These are phyloP conservation scores for Trichacis sp. DNA, from an alignment of 2,888 invertebrate genomes.

Conservation along the genomic window DNA sequence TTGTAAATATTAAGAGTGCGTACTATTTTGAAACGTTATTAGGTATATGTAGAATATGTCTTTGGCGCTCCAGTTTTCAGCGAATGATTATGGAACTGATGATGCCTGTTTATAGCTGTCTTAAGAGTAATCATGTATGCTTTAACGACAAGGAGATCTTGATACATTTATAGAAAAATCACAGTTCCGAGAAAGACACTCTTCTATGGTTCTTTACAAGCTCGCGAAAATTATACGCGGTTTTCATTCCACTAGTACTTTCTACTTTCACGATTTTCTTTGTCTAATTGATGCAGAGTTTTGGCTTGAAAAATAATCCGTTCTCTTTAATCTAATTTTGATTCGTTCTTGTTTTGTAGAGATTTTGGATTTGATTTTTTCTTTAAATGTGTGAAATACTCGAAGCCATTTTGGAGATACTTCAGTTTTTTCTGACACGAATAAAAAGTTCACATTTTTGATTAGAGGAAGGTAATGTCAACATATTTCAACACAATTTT, in stretches of 20 bases:
- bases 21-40: too few species aligned
- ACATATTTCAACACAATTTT: too few species aligned
- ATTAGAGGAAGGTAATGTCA: too few species aligned
- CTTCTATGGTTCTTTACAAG: neutral
- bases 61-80: slow-evolving; percentile 21
- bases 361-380: neutral
- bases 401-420: too few species aligned
- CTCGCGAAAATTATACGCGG: neutral
- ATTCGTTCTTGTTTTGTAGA: neutral
- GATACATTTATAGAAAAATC: slow-evolving; percentile 15
- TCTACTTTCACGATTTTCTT: too few species aligned
- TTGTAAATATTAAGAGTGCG: too few species aligned
- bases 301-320: neutral
- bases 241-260: neutral
- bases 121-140: slow-evolving; percentile 1
- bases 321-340: neutral
- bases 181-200: slow-evolving; percentile 4
- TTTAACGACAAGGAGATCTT: neutral
- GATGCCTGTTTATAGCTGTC: slow-evolving; percentile 8
- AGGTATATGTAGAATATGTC: neutral
- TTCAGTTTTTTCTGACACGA: too few species aligned
- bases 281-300: too few species aligned
- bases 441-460: too few species aligned
- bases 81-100: slow-evolving; percentile 2
- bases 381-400: too few species aligned